phyloP scores from a whole-genome alignment of 1,140 invertebrate genomes.

The Cryptotermes secundus region DNA sequence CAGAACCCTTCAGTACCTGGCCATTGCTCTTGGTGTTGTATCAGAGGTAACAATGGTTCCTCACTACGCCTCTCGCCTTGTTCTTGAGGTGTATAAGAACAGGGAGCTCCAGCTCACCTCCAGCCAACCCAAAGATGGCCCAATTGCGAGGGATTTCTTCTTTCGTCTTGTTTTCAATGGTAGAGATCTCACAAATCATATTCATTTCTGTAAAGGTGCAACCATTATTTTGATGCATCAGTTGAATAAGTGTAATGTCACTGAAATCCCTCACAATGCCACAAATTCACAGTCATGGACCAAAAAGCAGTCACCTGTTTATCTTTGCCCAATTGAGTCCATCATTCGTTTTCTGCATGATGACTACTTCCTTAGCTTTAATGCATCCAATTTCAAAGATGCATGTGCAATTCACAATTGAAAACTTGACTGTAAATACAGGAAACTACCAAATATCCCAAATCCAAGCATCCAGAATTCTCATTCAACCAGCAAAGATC shows the following conservation, averaged over 20 bases:
- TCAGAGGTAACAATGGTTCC: constrained; percentile 60
- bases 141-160: constrained; percentile 65
- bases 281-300: constrained; percentile 6
- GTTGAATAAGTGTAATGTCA: not conserved
- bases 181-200: constrained; percentile 75
- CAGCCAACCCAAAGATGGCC: constrained; percentile 39
- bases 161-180: constrained; percentile 86
- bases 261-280: not conserved
- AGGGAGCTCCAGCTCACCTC: constrained; percentile 43
- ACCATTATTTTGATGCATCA: constrained; percentile 1
- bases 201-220: constrained; percentile 72
- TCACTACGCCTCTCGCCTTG: constrained; percentile 79
- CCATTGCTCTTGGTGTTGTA: constrained; percentile 70
- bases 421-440: constrained; percentile 9
- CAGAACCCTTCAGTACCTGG: constrained; percentile 80
- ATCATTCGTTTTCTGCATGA: constrained; percentile 82
- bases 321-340: constrained; percentile 79
- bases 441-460: too few relatives aligned
- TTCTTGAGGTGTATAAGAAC: constrained; percentile 78
- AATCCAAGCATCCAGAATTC: too few relatives aligned
- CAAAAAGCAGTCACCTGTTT: constrained; percentile 38
- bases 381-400: constrained; percentile 82
- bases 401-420: constrained; percentile 55
- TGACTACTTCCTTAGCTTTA: constrained; percentile 77
- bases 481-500: too few relatives aligned